Conservation (phyloP, 2,797 vertebrate species). For the Lacerta agilis region DNA sequence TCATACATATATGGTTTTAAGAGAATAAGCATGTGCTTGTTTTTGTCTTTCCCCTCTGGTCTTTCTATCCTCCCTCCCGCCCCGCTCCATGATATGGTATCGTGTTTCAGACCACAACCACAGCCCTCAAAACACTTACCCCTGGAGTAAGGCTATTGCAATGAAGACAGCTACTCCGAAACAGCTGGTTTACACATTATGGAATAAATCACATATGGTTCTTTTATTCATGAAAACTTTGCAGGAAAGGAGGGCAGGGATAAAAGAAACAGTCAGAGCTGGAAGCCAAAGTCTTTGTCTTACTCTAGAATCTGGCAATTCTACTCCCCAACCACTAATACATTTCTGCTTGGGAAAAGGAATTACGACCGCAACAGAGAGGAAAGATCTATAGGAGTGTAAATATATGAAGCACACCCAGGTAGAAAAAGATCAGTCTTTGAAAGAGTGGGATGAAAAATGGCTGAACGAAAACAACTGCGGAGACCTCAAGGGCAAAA, state of each 20-base stretch:
- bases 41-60: constrained; percentile 15
- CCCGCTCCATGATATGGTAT: neutral
- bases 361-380: constrained; percentile 16
- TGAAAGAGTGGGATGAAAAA: constrained; percentile 19
- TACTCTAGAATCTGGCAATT: neutral
- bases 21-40: constrained; percentile 14
- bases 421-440: neutral
- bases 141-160: constrained; percentile 6
- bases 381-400: neutral
- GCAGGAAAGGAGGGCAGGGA: neutral
- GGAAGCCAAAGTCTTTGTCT: neutral
- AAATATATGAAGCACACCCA: constrained; percentile 2
- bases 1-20: constrained; percentile 29
- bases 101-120: constrained; percentile 39
- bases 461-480: constrained; percentile 16
- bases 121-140: constrained; percentile 19
- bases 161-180: neutral
- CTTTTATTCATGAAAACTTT: constrained; percentile 27
- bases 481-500: neutral
- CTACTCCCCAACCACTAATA: neutral
- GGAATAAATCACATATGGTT: constrained; percentile 12
- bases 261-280: neutral
- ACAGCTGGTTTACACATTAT: constrained; percentile 31
- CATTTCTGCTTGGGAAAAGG: constrained; percentile 12
- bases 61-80: neutral